Base-by-base conservation (phyloP, 2,888 invertebrate genomes). In the Zelleria hepariella region DNA sequence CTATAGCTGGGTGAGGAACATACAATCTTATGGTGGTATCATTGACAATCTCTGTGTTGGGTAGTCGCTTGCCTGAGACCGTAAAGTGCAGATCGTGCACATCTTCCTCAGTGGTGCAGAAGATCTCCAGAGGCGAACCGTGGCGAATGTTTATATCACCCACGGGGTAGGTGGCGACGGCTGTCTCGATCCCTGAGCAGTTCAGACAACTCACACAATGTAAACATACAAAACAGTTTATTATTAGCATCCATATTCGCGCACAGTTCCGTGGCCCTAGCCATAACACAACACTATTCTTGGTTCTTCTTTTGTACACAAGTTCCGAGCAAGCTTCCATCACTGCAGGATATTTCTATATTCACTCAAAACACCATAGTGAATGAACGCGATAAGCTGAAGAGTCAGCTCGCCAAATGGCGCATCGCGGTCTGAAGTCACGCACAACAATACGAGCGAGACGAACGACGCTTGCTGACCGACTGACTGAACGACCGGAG, bases 71-170 rank as follows among this genome's bases (percentile, higher is more conserved):
- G 18, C 51, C 51, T 8, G 18, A n/a, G 21, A 51, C 27, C 6
- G 2, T 64, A 62, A 92, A 91, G 68, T 82, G 80, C 23, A 90
- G 83, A 65, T 87, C 80, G 48, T 82, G 78, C 23, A 82, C 74
- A 0, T 76, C 72, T 61, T 80, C 78, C 62, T 90, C 82, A 54
- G 93, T 83, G 61, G 91, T 82, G 77, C 94, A 94, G 61, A 83
- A 90, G 67, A 94, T 90, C 69, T 91, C 90, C 67, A 94, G 77
- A 2, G 93, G 86, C 23, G 90, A 70, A 1, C 94, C 93, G 21
- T 91, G 88, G 63, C 85, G 83, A 58, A 94, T 74, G 59, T 82
- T 74, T 61, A 92, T 90, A 68, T 90, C 91, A 59, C 92, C 91
- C 60, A 74, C 76, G 20, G 93, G 93, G 60, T 82, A 72, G 23